Conservation (phyloP, 2,797 vertebrate species). For the Pseudochirops corinnae region DNA sequence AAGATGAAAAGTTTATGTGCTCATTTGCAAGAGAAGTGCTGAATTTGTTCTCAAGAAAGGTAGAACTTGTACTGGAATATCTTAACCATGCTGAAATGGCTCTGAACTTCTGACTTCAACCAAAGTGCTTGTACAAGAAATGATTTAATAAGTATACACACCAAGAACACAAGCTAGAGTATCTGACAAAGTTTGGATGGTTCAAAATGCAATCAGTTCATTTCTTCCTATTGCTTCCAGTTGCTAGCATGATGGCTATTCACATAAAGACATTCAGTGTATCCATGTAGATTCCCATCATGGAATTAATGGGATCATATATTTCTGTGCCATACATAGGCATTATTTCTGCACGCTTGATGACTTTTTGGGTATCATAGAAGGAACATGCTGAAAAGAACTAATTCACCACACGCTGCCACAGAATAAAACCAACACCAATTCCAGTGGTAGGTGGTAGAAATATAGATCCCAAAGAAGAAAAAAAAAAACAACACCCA, state of each 20-base stretch:
- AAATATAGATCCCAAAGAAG: constrained; percentile 97
- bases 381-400: constrained; percentile 96
- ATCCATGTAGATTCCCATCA: constrained; percentile 96
- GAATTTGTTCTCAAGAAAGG: constrained; percentile 77
- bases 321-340: constrained; percentile 89
- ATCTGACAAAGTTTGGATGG: constrained; percentile 12
- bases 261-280: constrained; percentile 98
- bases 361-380: constrained; percentile 96
- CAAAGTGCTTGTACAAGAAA: constrained; percentile 69
- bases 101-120: constrained; percentile 72
- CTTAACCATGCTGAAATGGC: constrained; percentile 64
- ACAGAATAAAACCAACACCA: constrained; percentile 93
- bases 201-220: constrained; percentile 80
- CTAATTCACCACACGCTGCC: constrained; percentile 94
- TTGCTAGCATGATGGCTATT: constrained; percentile 92
- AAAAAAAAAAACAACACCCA: constrained; percentile 94
- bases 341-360: constrained; percentile 92
- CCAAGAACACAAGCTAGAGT: constrained; percentile 54
- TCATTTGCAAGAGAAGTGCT: constrained; percentile 61
- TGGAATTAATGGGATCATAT: constrained; percentile 97
- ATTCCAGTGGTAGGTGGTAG: constrained; percentile 92
- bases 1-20: constrained; percentile 63
- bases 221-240: constrained; percentile 88
- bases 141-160: constrained; percentile 66
- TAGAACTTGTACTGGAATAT: constrained; percentile 67